A percentile compares a stretch with the other conserved stretches of the same genome.
phyloP scores from a whole-genome alignment of 2,797 vertebrate genomes.

The Pangasius mekongensis region DNA sequence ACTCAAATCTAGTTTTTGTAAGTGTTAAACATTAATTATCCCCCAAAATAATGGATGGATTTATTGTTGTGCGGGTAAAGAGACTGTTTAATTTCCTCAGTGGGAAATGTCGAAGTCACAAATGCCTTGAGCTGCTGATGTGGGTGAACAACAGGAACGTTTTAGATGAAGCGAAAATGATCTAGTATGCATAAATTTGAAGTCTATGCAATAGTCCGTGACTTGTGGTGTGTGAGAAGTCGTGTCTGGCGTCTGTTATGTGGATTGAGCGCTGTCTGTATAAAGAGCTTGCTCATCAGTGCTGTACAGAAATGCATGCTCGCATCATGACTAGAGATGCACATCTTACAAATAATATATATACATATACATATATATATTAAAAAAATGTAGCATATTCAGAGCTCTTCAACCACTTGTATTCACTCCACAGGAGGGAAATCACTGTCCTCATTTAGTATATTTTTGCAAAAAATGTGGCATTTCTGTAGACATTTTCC shows the following conservation, averaged over 20 bases:
- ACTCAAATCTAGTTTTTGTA: slow-evolving; percentile 7
- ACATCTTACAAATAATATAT: background rate
- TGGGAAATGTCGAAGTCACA: slow-evolving; percentile 17
- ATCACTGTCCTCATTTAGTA: slow-evolving; percentile 2
- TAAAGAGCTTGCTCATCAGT: background rate
- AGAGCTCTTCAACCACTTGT: background rate
- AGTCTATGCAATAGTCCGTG: slow-evolving; percentile 42
- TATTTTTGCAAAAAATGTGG: slow-evolving; percentile 8
- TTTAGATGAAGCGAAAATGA: slow-evolving; percentile 25
- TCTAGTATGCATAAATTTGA: slow-evolving; percentile 9
- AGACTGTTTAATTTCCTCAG: background rate
- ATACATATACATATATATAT: background rate
- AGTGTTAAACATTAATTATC: background rate
- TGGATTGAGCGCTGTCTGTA: background rate
- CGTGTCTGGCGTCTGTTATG: background rate
- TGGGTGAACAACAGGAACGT: background rate
- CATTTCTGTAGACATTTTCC: slow-evolving; percentile 12
- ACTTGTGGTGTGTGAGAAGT: background rate
- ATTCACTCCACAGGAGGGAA: slow-evolving; percentile 32
- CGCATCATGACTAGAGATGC: background rate
- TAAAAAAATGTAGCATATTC: background rate
- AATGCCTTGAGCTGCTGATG: background rate
- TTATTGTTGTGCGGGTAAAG: background rate
- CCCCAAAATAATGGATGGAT: background rate
- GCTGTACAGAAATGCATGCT: slow-evolving; percentile 25